These are phyloP conservation scores for Melieria omissa DNA, from an alignment of 2,888 invertebrate species.

Conservation along the genomic window DNA sequence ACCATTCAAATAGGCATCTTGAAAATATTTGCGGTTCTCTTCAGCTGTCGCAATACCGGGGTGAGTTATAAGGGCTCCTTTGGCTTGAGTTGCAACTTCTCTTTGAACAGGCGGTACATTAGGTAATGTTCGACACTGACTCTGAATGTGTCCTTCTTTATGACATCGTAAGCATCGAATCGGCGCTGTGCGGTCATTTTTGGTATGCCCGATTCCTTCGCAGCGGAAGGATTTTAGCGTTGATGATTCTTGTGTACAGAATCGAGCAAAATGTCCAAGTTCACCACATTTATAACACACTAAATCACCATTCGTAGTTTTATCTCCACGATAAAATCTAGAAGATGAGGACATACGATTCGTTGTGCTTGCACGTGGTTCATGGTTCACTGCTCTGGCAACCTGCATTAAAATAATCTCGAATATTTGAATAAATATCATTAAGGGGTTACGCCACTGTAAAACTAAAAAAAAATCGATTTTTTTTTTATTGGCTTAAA, in stretches of 20 bases:
- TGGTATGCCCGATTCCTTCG: too few species aligned
- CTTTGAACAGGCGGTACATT: too few species aligned
- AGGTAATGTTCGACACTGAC: conserved; percentile 11
- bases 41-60: too few species aligned
- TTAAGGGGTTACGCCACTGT: too few species aligned
- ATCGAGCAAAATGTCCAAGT: conserved; percentile 24
- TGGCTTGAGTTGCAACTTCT: background rate
- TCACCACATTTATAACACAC: conserved; percentile 26
- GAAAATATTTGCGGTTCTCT: conserved; percentile 28
- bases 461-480: too few species aligned
- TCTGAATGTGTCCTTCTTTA: conserved; percentile 33
- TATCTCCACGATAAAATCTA: conserved; percentile 7
- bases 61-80: too few species aligned
- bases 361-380: background rate
- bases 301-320: background rate
- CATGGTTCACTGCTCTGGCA: background rate
- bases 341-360: conserved; percentile 1
- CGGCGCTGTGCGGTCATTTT: too few species aligned
- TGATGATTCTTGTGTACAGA: conserved; percentile 28
- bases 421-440: conserved; percentile 22
- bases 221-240: conserved; percentile 11
- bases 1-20: conserved; percentile 31
- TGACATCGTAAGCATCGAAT: conserved; percentile 28
- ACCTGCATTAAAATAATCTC: conserved; percentile 18
- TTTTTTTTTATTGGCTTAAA: too few species aligned